A percentile compares a stretch with the other conserved stretches of the same genome.
Evolutionary conservation across 2,888 invertebrate species (phyloP).

Genomic region (Julus scandinavius): DNA sequence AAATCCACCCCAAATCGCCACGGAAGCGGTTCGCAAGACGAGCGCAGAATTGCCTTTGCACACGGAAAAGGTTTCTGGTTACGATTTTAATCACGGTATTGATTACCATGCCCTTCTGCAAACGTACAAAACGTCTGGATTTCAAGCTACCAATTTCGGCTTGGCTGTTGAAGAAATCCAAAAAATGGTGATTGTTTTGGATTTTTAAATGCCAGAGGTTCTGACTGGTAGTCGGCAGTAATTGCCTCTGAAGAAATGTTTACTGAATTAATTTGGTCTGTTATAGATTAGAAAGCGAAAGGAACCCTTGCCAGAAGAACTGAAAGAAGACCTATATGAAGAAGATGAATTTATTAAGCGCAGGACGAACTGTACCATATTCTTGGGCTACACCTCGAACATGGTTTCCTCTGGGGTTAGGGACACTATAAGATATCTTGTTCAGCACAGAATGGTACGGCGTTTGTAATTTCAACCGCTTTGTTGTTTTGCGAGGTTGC

Average conservation of each 20-base stretch:
- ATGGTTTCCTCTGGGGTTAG: slow-evolving; percentile 94
- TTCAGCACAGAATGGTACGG: slow-evolving; percentile 80
- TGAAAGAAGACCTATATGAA: slow-evolving; percentile 73
- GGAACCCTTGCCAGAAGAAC: slow-evolving; percentile 75
- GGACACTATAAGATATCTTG: slow-evolving; percentile 88
- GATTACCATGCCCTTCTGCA: slow-evolving; percentile 85
- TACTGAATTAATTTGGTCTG: slow-evolving; percentile 11
- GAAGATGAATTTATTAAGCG: slow-evolving; percentile 83
- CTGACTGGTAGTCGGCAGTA: background rate
- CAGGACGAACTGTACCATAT: slow-evolving; percentile 88
- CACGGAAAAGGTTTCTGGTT: slow-evolving; percentile 81
- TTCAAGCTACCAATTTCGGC: slow-evolving; percentile 97
- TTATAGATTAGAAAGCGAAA: slow-evolving; percentile 76
- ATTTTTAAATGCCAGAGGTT: background rate
- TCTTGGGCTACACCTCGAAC: slow-evolving; percentile 97
- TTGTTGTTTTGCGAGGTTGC: background rate
- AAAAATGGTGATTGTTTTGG: slow-evolving; percentile 80
- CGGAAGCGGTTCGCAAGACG: slow-evolving; percentile 69
- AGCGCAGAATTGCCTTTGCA: slow-evolving; percentile 74
- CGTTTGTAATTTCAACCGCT: background rate
- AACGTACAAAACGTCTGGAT: slow-evolving; percentile 86
- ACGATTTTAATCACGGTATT: slow-evolving; percentile 91
- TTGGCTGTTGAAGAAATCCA: slow-evolving; percentile 90
- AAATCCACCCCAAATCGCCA: slow-evolving; percentile 5
- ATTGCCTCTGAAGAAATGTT: background rate